Conservation (phyloP, 2,113 vertebrate genomes). For the Zosterops pallidus region DNA sequence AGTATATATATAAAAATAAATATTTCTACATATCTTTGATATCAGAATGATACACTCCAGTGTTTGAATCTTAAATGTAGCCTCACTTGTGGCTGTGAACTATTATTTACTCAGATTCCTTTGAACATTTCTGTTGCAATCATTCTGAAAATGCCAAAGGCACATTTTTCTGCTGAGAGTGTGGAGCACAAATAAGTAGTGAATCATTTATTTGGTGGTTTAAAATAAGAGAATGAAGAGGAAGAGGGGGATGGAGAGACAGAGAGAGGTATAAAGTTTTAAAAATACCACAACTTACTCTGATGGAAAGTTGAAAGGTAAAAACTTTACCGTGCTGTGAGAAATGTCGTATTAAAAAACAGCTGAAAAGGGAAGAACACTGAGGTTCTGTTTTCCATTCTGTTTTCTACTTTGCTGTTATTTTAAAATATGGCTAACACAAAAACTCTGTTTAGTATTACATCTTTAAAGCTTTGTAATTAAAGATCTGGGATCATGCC, state of each 20-base stretch:
- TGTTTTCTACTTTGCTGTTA: not conserved
- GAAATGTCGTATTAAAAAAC: not conserved
- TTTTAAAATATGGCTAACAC: not conserved
- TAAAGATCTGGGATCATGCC: not conserved
- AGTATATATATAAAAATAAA: not conserved
- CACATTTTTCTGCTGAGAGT: conserved; percentile 43
- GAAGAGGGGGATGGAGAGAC: not conserved
- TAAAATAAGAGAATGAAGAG: not conserved
- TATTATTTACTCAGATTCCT: conserved; percentile 34
- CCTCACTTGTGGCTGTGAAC: not conserved
- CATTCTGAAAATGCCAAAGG: conserved; percentile 37
- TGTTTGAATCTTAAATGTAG: not conserved
- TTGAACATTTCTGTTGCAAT: conserved; percentile 32
- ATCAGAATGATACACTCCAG: not conserved
- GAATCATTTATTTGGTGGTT: conserved; percentile 1
- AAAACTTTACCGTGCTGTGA: not conserved
- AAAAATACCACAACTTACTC: not conserved
- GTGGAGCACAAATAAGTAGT: conserved; percentile 13
- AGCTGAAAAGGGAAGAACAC: not conserved
- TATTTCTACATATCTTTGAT: not conserved
- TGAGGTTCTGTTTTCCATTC: not conserved
- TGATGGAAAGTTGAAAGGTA: not conserved
- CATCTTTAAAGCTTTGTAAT: not conserved
- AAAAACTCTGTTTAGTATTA: not conserved
- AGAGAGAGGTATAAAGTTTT: not conserved